A percentile compares a stretch with the other conserved stretches of the same genome.
Conservation (phyloP, 2,888 invertebrate genomes). For the Teinopalpus imperialis region DNA sequence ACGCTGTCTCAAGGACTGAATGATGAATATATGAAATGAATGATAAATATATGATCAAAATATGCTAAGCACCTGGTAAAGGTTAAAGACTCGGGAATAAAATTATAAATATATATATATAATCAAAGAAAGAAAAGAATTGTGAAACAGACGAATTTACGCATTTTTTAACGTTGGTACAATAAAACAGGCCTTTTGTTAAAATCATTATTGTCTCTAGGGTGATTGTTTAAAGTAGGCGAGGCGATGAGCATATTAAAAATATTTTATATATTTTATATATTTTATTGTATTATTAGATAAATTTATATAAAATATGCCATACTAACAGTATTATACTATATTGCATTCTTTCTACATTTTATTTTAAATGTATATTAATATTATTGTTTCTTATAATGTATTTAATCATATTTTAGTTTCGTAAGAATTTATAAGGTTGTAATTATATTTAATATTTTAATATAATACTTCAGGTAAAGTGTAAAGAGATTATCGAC, state of each 20-base stretch:
- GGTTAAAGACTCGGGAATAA: not conserved
- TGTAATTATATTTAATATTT: too few relatives aligned
- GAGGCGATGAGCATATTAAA: not conserved
- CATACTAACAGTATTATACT: too few relatives aligned
- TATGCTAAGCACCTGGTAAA: slow-evolving; percentile 1
- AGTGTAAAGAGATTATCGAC: too few relatives aligned
- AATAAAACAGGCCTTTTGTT: slow-evolving; percentile 16
- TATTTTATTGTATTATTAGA: too few relatives aligned
- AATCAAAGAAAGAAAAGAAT: slow-evolving; percentile 12
- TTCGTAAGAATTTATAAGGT: too few relatives aligned
- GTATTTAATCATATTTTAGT: too few relatives aligned
- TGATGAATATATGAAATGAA: too few relatives aligned
- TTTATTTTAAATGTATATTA: too few relatives aligned
- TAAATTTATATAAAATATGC: too few relatives aligned
- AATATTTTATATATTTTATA: not conserved
- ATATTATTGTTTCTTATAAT: too few relatives aligned
- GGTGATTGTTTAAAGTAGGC: not conserved
- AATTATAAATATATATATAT: slow-evolving; percentile 9
- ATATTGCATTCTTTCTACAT: too few relatives aligned
- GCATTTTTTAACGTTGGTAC: slow-evolving; percentile 4
- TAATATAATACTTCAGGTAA: too few relatives aligned
- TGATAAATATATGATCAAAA: slow-evolving; percentile 5
- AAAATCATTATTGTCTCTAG: slow-evolving; percentile 9
- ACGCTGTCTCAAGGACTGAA: not conserved
- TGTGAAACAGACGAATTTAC: slow-evolving; percentile 5